These are phyloP conservation scores for Hirtodrosophila confusa DNA, from an alignment of 2,888 invertebrate species.

Conservation along the genomic window DNA sequence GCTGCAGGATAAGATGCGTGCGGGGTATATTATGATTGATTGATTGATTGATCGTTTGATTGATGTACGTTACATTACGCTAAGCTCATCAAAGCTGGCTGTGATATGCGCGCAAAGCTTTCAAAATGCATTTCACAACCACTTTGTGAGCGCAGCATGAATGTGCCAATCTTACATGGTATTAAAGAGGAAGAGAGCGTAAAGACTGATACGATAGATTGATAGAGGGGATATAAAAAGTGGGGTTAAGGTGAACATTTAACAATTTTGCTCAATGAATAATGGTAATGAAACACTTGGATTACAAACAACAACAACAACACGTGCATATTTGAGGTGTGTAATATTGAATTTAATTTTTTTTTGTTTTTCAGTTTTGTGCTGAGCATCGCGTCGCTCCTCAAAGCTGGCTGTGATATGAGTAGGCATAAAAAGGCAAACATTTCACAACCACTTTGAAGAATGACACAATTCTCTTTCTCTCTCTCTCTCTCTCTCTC, in stretches of 20 bases:
- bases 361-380: constrained; percentile 18
- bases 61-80: constrained; percentile 79
- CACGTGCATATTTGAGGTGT: constrained; percentile 10
- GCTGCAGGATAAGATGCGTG: constrained; percentile 14
- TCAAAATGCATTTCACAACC: constrained; percentile 90
- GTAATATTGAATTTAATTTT: constrained; percentile 2
- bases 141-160: constrained; percentile 88
- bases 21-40: constrained; percentile 39
- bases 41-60: constrained; percentile 33
- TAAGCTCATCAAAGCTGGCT: constrained; percentile 98
- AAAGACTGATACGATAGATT: constrained; percentile 10
- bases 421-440: constrained; percentile 84
- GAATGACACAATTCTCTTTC: constrained; percentile 85
- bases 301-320: constrained; percentile 13
- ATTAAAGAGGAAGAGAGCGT: constrained; percentile 7
- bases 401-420: constrained; percentile 99
- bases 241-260: background rate
- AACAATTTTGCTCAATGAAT: constrained; percentile 44
- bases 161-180: constrained; percentile 59
- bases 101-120: constrained; percentile 91
- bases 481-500: constrained; percentile 17
- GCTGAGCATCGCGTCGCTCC: constrained; percentile 88
- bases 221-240: constrained; percentile 8
- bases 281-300: constrained; percentile 34
- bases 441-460: constrained; percentile 97